A percentile compares a stretch with the other conserved stretches of the same genome.
Evolutionary conservation across 92 coral and sea anemone genomes (phyloP).

Genomic region (Palythoa grandiflora): DNA sequence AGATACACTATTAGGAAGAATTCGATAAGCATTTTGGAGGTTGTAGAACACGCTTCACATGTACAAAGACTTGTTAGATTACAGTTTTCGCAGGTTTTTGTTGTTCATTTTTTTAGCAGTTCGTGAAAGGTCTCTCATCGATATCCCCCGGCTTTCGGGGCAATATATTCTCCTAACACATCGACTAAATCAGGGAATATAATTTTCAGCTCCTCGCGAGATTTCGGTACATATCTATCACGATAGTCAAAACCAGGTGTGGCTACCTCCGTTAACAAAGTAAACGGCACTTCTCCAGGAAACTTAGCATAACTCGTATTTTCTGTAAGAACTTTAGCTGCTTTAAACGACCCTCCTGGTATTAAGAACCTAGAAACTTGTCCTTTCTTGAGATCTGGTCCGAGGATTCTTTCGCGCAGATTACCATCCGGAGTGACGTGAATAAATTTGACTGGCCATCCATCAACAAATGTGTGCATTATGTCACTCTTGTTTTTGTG

Average conservation of each 20-base stretch:
- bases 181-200: slow-evolving; percentile 51
- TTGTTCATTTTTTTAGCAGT: too few relatives aligned
- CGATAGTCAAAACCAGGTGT: slow-evolving; percentile 84
- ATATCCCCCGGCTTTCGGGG: not conserved
- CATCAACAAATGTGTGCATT: slow-evolving; percentile 77
- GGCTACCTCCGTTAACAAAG: slow-evolving; percentile 81
- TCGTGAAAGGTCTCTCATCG: too few relatives aligned
- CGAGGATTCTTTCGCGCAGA: slow-evolving; percentile 63
- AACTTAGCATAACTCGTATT: slow-evolving; percentile 53
- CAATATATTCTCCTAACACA: slow-evolving; percentile 53
- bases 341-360: slow-evolving; percentile 71
- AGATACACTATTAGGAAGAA: too few relatives aligned
- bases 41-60: too few relatives aligned
- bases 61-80: too few relatives aligned
- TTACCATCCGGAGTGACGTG: slow-evolving; percentile 73
- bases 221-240: slow-evolving; percentile 75
- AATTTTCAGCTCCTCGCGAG: slow-evolving; percentile 55
- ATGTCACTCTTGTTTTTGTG: slow-evolving; percentile 75
- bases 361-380: slow-evolving; percentile 69
- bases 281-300: slow-evolving; percentile 78
- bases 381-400: slow-evolving; percentile 73
- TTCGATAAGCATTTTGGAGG: too few relatives aligned
- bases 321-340: slow-evolving; percentile 66
- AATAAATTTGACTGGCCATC: slow-evolving; percentile 85
- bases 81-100: too few relatives aligned